Percentiles rank a stretch among this genome's conserved stretches.
Evolutionary conservation across 92 coral and sea anemone genomes (phyloP).

Genomic region (Scolanthus callimorphus): DNA sequence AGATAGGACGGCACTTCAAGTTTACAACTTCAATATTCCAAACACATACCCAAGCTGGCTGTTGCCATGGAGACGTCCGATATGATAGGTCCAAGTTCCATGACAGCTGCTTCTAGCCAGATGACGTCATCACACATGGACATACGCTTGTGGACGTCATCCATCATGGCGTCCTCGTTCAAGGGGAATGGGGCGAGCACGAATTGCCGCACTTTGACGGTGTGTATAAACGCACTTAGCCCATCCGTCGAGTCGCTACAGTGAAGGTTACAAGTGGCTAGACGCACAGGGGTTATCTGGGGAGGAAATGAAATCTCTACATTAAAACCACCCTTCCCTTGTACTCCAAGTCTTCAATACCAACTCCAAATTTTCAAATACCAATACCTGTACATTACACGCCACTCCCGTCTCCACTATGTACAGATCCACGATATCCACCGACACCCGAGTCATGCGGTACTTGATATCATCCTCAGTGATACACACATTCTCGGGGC

Average conservation of each 20-base stretch:
- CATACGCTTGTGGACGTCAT: conserved; percentile 73
- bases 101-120: conserved; percentile 90
- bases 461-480: conserved; percentile 94
- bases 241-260: conserved; percentile 69
- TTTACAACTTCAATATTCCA: no score
- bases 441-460: conserved; percentile 81
- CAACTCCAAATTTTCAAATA: no score
- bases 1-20: no score
- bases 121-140: conserved; percentile 71
- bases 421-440: conserved; percentile 76
- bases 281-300: conserved; percentile 80
- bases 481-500: conserved; percentile 49
- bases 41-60: neutral
- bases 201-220: conserved; percentile 84
- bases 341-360: no score
- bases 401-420: conserved; percentile 90
- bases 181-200: conserved; percentile 75
- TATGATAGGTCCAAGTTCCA: conserved; percentile 83
- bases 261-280: conserved; percentile 90
- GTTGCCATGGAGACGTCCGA: conserved; percentile 77
- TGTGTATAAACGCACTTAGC: conserved; percentile 74
- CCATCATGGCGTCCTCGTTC: conserved; percentile 44
- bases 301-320: conserved; percentile 54
- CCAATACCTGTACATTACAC: conserved; percentile 90
- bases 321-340: conserved; percentile 85